A percentile compares a stretch with the other conserved stretches of the same genome.
Conservation (phyloP, 2,797 vertebrate species). For the Glyptemys insculpta region DNA sequence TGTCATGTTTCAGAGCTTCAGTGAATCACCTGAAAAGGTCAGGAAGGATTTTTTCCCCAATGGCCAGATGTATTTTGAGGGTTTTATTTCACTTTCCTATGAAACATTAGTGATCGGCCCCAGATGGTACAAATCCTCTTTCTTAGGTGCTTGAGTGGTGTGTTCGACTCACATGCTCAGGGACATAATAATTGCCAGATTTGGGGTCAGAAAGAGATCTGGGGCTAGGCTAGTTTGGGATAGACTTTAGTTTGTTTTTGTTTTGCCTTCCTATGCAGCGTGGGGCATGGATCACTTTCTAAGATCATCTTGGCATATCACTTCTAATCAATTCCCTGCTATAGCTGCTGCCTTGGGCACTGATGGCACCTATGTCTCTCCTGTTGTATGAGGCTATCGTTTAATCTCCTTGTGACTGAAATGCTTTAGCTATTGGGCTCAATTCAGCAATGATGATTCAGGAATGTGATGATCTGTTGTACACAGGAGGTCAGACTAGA, state of each 20-base stretch:
- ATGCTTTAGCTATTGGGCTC: background rate
- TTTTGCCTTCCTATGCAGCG: background rate
- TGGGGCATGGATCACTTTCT: background rate
- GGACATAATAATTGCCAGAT: background rate
- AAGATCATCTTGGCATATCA: background rate
- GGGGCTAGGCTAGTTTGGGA: background rate
- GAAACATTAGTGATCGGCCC: background rate
- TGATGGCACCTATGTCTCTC: background rate
- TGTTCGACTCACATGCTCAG: background rate
- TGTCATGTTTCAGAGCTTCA: background rate
- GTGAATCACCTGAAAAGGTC: background rate
- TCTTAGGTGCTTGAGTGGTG: background rate
- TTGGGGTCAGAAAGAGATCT: background rate
- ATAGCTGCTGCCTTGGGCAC: background rate
- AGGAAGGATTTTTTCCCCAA: background rate
- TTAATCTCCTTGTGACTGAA: background rate
- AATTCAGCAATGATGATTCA: background rate
- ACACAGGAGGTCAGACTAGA: background rate
- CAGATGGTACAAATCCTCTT: background rate
- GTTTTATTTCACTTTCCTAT: background rate
- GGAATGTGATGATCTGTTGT: background rate
- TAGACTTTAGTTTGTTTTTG: background rate
- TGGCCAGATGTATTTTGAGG: background rate
- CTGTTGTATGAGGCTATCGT: background rate
- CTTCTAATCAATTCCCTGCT: background rate